Conservation (phyloP, 1,140 invertebrate species). For the Drosophila rhopaloa region DNA sequence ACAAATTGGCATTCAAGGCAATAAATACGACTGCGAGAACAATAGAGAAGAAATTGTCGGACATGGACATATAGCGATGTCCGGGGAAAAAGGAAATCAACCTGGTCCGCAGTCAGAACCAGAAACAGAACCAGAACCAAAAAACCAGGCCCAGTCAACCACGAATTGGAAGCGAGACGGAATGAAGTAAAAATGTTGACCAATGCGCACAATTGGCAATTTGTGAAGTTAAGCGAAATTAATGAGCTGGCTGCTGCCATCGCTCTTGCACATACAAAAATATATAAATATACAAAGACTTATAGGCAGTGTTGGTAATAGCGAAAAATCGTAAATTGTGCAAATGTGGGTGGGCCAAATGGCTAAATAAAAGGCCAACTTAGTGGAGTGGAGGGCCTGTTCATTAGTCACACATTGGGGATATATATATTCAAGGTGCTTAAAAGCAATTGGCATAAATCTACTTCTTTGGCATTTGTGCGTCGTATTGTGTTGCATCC, state of each 20-base stretch:
- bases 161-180: slow-evolving; percentile 41
- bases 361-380: slow-evolving; percentile 67
- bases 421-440: slow-evolving; percentile 58
- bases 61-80: slow-evolving; percentile 29
- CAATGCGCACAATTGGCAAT: slow-evolving; percentile 82
- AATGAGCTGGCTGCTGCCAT: slow-evolving; percentile 61
- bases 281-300: slow-evolving; percentile 11
- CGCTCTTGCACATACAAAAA: slow-evolving; percentile 36
- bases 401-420: slow-evolving; percentile 70
- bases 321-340: slow-evolving; percentile 35
- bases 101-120: slow-evolving; percentile 7
- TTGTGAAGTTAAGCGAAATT: slow-evolving; percentile 83
- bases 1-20: slow-evolving; percentile 75
- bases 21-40: slow-evolving; percentile 76
- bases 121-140: slow-evolving; percentile 2
- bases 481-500: slow-evolving; percentile 31
- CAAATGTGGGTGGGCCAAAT: slow-evolving; percentile 42
- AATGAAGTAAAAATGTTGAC: slow-evolving; percentile 71
- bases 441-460: slow-evolving; percentile 76
- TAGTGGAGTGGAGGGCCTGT: slow-evolving; percentile 37
- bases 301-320: slow-evolving; percentile 10
- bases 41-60: slow-evolving; percentile 64
- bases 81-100: slow-evolving; percentile 32
- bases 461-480: slow-evolving; percentile 50
- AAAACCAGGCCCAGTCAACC: slow-evolving; percentile 42